Conservation (phyloP, 2,797 vertebrate species). For the Coendou prehensilis region DNA sequence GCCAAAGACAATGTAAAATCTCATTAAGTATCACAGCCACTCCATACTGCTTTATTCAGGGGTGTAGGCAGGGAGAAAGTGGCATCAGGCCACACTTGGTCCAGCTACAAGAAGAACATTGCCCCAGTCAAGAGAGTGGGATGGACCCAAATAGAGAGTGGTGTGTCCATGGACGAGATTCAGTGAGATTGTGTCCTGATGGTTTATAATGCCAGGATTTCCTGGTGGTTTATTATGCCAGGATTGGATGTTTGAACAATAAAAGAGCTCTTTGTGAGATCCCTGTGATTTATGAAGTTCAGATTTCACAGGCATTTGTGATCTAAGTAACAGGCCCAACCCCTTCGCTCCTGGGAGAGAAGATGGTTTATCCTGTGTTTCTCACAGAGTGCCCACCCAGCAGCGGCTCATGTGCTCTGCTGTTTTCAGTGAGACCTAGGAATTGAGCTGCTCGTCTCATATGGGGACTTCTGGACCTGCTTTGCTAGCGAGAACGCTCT, state of each 20-base stretch:
- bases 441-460: not conserved
- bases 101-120: not conserved
- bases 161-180: not conserved
- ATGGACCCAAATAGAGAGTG: not conserved
- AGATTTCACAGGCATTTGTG: not conserved
- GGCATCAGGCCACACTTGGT: not conserved
- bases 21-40: not conserved
- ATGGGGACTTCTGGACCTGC: too few species aligned
- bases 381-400: too few species aligned
- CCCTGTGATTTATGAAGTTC: not conserved
- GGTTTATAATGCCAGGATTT: not conserved
- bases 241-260: not conserved
- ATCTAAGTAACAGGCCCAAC: not conserved
- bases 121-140: not conserved
- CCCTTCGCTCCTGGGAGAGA: not conserved
- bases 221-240: not conserved
- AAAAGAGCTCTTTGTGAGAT: not conserved
- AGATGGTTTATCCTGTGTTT: not conserved
- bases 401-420: accelerated
- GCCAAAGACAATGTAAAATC: not conserved
- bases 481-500: not conserved
- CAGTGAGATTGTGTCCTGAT: not conserved
- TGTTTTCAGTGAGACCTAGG: not conserved
- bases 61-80: not conserved
- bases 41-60: not conserved